Percentiles rank a stretch among this genome's conserved stretches.
Evolutionary conservation across 2,797 vertebrate species (phyloP).

Genomic region (Pitangus sulphuratus): DNA sequence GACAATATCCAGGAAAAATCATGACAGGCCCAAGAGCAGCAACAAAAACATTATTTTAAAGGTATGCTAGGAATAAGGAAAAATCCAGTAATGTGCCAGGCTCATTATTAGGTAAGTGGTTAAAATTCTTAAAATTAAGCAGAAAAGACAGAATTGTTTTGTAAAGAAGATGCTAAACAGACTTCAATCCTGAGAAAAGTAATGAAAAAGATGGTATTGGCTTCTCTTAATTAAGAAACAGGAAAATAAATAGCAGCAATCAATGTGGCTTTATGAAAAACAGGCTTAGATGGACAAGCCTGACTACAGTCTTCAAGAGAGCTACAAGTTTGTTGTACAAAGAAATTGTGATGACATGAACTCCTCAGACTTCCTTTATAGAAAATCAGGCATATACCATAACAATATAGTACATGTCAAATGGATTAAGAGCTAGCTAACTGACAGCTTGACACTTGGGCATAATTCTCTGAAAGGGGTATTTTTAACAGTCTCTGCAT

Average conservation of each 20-base stretch:
- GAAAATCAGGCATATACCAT: background rate
- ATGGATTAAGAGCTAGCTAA: conserved; percentile 33
- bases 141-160: background rate
- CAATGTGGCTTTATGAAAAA: background rate
- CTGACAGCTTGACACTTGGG: conserved; percentile 36
- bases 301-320: background rate
- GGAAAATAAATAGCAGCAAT: background rate
- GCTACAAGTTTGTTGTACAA: background rate
- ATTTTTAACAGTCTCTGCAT: background rate
- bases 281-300: background rate
- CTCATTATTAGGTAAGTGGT: background rate
- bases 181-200: background rate
- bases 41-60: background rate
- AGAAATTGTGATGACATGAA: background rate
- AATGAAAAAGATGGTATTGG: background rate
- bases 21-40: background rate
- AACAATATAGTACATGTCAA: conserved; percentile 39
- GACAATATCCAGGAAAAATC: background rate
- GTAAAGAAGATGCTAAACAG: background rate
- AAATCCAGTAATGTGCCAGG: background rate
- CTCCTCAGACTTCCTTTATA: background rate
- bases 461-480: background rate
- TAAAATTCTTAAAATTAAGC: background rate
- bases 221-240: background rate
- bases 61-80: background rate